Evolutionary conservation across 2,113 vertebrate species (phyloP).

Genomic region (Pteronura brasiliensis): DNA sequence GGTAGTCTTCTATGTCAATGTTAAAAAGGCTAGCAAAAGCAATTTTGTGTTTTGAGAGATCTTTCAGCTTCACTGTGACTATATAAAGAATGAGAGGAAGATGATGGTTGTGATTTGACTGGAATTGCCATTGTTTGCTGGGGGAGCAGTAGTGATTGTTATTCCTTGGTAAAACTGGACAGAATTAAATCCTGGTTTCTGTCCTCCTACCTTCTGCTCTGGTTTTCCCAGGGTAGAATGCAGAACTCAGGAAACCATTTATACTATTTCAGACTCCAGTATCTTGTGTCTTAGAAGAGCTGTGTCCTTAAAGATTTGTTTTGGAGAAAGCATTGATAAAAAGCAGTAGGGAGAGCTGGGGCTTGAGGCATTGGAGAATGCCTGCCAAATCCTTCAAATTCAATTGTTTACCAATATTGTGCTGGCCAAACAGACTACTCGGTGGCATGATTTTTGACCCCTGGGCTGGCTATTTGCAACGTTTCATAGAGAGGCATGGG

Average conservation of each 20-base stretch:
- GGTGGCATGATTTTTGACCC: background rate
- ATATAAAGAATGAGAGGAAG: background rate
- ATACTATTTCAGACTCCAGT: background rate
- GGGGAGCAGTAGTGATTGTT: background rate
- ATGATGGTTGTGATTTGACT: background rate
- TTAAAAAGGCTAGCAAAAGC: background rate
- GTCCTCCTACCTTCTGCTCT: background rate
- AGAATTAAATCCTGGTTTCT: background rate
- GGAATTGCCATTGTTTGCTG: background rate
- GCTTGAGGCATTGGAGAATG: background rate
- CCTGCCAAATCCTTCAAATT: background rate
- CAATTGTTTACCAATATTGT: background rate
- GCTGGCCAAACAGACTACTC: background rate
- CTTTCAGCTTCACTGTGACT: background rate
- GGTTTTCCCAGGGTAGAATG: background rate
- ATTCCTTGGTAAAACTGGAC: background rate
- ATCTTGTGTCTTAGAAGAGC: background rate
- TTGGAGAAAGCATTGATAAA: background rate
- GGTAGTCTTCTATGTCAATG: constrained; percentile 14
- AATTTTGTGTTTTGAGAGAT: background rate
- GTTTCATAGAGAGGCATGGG: background rate
- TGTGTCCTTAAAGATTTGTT: background rate
- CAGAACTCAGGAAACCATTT: background rate
- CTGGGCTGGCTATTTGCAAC: background rate
- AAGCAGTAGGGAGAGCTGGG: background rate